Conservation (phyloP, 2,888 invertebrate genomes). For the Hirtodrosophila alboralis region DNA sequence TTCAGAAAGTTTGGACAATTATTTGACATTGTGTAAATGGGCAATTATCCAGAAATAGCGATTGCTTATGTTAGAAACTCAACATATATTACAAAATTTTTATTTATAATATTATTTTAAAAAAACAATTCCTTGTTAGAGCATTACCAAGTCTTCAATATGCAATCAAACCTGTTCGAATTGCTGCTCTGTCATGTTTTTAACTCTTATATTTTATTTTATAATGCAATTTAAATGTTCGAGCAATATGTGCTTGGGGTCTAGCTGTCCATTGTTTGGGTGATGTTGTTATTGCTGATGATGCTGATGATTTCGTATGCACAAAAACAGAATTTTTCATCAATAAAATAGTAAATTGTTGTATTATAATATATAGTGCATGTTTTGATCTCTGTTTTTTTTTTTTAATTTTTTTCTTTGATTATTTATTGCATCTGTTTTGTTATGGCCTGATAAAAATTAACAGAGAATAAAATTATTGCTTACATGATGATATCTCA, state of each 20-base stretch:
- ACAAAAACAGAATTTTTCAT: constrained; percentile 71
- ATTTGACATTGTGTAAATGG: too few species aligned
- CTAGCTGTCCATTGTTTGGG: constrained; percentile 42
- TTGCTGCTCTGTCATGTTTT: constrained; percentile 7
- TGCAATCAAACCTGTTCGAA: neutral
- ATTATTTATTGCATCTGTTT: constrained; percentile 27
- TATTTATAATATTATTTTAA: too few species aligned
- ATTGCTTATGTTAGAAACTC: too few species aligned
- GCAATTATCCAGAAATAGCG: too few species aligned
- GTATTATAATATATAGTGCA: constrained; percentile 36
- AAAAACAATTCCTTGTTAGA: too few species aligned
- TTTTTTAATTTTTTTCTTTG: constrained; percentile 3
- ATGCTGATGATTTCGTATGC: constrained; percentile 62
- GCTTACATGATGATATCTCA: constrained; percentile 30
- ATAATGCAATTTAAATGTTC: constrained; percentile 63
- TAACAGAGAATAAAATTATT: constrained; percentile 48
- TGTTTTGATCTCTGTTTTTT: too few species aligned
- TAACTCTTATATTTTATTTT: constrained; percentile 25
- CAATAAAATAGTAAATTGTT: constrained; percentile 71
- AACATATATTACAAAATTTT: too few species aligned
- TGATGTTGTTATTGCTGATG: constrained; percentile 21
- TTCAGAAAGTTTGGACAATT: too few species aligned
- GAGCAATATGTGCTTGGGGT: constrained; percentile 22
- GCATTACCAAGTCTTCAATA: constrained; percentile 5
- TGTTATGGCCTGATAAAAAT: constrained; percentile 40